These are phyloP conservation scores for Xestoiulus laeticollis DNA, from an alignment of 2,888 invertebrate species.

Conservation along the genomic window DNA sequence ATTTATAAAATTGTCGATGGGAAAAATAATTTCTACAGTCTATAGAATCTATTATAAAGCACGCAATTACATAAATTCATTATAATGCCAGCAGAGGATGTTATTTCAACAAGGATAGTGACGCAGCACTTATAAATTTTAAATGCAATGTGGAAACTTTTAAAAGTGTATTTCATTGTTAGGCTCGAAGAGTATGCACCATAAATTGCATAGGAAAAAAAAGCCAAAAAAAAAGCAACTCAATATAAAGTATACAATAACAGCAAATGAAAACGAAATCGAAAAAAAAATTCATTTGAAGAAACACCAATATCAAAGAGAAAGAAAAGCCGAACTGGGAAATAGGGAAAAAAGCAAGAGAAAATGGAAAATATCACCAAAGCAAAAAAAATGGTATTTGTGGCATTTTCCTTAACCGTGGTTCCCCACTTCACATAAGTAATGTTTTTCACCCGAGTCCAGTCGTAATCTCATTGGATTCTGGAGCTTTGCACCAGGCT, in stretches of 20 bases:
- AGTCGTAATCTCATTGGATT: constrained; percentile 40
- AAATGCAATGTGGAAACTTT: not conserved
- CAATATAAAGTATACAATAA: not conserved
- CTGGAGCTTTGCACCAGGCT: not conserved
- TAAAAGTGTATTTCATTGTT: not conserved
- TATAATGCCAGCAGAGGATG: not conserved
- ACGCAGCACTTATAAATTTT: not conserved
- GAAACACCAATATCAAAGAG: not conserved
- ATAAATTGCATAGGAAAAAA: not conserved
- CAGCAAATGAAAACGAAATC: constrained; percentile 29
- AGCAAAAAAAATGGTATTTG: not conserved
- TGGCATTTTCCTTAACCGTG: constrained; percentile 30
- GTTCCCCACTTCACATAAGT: constrained; percentile 27
- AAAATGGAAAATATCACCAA: not conserved
- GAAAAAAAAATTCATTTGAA: constrained; percentile 2
- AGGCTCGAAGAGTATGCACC: not conserved
- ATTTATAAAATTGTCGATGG: not conserved
- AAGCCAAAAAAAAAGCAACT: not conserved
- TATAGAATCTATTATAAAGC: too few relatives aligned
- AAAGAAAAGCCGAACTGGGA: not conserved
- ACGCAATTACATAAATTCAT: too few relatives aligned
- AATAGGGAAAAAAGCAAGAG: not conserved
- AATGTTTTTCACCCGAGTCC: constrained; percentile 39
- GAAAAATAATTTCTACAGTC: too few relatives aligned
- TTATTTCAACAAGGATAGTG: not conserved